A percentile compares a stretch with the other conserved stretches of the same genome.
Evolutionary conservation across 2,113 vertebrate species (phyloP).

Genomic region (Nematolebias whitei): DNA sequence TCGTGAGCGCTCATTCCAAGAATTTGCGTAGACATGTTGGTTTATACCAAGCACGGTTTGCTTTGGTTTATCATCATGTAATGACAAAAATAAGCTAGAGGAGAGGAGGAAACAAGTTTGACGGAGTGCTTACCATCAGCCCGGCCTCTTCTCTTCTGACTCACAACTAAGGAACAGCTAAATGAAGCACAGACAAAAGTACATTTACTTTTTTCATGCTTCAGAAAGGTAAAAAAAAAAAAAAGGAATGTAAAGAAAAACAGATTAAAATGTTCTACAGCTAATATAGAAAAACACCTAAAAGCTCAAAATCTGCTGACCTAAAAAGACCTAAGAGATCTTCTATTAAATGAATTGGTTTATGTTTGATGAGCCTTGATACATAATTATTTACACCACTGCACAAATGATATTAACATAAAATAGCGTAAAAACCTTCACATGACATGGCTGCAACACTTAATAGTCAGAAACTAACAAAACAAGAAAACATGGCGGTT

Average conservation of each 20-base stretch:
- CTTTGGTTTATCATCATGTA: conserved; percentile 21
- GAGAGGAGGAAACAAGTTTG: conserved; percentile 24
- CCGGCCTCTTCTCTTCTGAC: conserved; percentile 77
- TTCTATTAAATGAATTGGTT: no score
- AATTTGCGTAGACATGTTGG: conserved; percentile 8
- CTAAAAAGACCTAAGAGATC: background rate
- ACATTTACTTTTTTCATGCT: background rate
- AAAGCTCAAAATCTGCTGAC: conserved; percentile 24
- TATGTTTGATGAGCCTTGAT: background rate
- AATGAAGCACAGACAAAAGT: conserved; percentile 52
- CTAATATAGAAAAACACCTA: background rate
- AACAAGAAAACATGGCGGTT: conserved; percentile 9
- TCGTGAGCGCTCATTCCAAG: conserved; percentile 9
- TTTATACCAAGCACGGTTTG: conserved; percentile 9
- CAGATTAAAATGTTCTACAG: background rate
- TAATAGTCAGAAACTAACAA: background rate
- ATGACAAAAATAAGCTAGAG: conserved; percentile 15
- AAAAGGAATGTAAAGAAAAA: background rate
- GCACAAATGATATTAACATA: background rate
- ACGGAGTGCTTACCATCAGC: conserved; percentile 78
- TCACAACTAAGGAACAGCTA: conserved; percentile 72
- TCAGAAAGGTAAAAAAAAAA: background rate
- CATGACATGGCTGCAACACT: conserved; percentile 15
- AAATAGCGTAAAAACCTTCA: conserved; percentile 10
- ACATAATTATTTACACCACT: background rate